Conservation (phyloP, 2,113 vertebrate species). For the Myocastor coypus region DNA sequence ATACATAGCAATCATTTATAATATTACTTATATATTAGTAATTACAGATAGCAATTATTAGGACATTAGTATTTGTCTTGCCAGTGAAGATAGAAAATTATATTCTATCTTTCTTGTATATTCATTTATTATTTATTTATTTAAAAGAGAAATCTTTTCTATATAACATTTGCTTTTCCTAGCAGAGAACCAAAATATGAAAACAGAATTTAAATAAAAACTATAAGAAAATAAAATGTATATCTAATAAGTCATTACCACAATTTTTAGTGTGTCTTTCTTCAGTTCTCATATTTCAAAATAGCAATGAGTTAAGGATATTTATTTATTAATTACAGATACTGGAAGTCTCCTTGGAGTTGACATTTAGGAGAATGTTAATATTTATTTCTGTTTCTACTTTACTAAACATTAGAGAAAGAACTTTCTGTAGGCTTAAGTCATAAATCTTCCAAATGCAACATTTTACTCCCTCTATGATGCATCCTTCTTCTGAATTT, state of each 20-base stretch:
- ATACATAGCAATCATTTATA: too few relatives aligned
- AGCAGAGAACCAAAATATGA: neutral
- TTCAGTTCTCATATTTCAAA: constrained; percentile 2
- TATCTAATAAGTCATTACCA: too few relatives aligned
- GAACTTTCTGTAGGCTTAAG: neutral
- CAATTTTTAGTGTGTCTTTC: neutral
- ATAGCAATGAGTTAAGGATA: neutral
- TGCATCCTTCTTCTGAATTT: neutral
- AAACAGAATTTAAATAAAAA: neutral
- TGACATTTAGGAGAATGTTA: neutral
- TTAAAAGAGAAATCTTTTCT: neutral
- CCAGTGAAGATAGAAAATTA: neutral
- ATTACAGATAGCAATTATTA: too few relatives aligned
- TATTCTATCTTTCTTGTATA: neutral
- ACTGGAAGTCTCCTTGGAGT: neutral
- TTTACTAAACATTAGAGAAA: neutral
- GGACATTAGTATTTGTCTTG: neutral
- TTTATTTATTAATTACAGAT: neutral
- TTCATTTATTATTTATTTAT: too few relatives aligned
- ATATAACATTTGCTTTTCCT: neutral
- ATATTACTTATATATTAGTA: too few relatives aligned
- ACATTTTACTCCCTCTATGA: neutral
- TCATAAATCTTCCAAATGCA: constrained; percentile 2
- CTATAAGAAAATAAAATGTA: neutral
- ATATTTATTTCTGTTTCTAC: neutral